Evolutionary conservation across 2,797 vertebrate species (phyloP).

Genomic region (Hyperoplus immaculatus): DNA sequence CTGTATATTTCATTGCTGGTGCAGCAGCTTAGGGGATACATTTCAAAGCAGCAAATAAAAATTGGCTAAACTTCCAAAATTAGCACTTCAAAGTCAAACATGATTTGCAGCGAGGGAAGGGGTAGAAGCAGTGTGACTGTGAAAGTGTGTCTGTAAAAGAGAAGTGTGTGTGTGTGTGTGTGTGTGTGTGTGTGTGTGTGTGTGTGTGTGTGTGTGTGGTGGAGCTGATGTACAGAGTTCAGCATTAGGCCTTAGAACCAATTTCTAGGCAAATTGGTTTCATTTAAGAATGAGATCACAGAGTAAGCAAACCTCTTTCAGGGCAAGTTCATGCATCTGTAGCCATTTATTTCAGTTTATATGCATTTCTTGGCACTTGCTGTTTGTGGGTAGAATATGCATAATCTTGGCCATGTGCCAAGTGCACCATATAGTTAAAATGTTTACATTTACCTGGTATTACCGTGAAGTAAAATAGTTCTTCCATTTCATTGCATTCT

Average conservation of each 20-base stretch:
- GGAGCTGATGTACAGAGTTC: slow-evolving; percentile 86
- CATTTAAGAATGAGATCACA: slow-evolving; percentile 91
- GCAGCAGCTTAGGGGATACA: slow-evolving; percentile 90
- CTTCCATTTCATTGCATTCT: slow-evolving; percentile 71
- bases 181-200: slow-evolving; percentile 39
- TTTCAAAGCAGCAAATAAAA: slow-evolving; percentile 93
- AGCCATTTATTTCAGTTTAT: slow-evolving; percentile 85
- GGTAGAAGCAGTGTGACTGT: slow-evolving; percentile 85
- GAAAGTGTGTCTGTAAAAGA: slow-evolving; percentile 80
- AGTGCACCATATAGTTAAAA: slow-evolving; percentile 64
- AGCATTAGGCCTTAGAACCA: slow-evolving; percentile 90
- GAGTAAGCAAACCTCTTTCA: slow-evolving; percentile 88
- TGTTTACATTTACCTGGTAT: slow-evolving; percentile 79
- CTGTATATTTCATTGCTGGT: slow-evolving; percentile 89
- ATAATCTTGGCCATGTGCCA: slow-evolving; percentile 77
- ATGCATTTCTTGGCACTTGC: slow-evolving; percentile 78
- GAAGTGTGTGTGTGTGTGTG: neutral
- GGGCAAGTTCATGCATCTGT: slow-evolving; percentile 87
- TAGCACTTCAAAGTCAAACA: slow-evolving; percentile 93
- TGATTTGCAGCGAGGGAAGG: slow-evolving; percentile 87
- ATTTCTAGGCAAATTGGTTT: slow-evolving; percentile 92
- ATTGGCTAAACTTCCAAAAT: slow-evolving; percentile 93
- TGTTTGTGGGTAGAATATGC: slow-evolving; percentile 82
- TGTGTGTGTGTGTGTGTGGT: slow-evolving; percentile 58
- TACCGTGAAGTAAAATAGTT: slow-evolving; percentile 72